Conservation (phyloP, 2,113 vertebrate genomes). For the Passer montanus region DNA sequence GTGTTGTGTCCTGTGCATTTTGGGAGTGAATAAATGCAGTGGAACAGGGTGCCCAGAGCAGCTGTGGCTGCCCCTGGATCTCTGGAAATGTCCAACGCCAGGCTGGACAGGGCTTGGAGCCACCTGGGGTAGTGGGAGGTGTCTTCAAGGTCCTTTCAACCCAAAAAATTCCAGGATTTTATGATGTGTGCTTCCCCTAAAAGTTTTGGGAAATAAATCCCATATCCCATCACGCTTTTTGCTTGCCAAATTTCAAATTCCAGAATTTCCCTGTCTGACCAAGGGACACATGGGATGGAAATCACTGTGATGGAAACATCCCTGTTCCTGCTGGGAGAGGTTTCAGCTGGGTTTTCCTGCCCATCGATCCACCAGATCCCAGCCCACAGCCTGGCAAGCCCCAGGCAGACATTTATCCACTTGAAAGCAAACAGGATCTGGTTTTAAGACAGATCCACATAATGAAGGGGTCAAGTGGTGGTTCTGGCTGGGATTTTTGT, state of each 20-base stretch:
- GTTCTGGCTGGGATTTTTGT: not conserved
- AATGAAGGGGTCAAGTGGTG: not conserved
- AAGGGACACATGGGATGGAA: not conserved
- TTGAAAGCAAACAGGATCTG: not conserved
- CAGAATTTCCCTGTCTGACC: not conserved
- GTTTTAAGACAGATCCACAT: not conserved
- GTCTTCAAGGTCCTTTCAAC: not conserved
- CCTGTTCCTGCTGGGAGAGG: not conserved
- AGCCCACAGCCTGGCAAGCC: not conserved
- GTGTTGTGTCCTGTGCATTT: not conserved
- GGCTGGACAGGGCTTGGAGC: accelerated
- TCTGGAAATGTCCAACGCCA: not conserved
- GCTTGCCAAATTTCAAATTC: not conserved
- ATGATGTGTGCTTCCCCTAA: not conserved
- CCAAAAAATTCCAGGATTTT: not conserved
- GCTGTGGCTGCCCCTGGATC: not conserved
- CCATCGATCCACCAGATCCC: not conserved
- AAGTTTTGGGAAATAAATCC: not conserved
- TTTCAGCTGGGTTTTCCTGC: not conserved
- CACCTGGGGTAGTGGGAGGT: not conserved
- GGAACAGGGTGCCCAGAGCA: not conserved
- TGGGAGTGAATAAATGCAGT: not conserved
- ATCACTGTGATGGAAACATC: not conserved
- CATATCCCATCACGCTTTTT: not conserved
- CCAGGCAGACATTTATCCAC: not conserved